A percentile compares a stretch with the other conserved stretches of the same genome.
Conservation (phyloP, 2,888 invertebrate genomes). For the Tupiocoris notatus region DNA sequence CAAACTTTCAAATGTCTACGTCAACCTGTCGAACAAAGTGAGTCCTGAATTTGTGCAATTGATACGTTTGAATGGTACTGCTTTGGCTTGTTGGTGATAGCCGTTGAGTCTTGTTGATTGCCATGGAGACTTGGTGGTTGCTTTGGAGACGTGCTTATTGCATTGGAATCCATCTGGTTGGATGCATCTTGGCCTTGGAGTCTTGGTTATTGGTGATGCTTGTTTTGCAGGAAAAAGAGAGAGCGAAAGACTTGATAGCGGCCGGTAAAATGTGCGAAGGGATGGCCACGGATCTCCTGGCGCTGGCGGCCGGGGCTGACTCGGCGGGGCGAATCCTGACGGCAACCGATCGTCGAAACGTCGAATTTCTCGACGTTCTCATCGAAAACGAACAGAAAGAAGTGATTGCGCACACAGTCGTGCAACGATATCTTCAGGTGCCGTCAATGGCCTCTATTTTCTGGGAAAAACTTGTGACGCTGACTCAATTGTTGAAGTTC, state of each 20-base stretch:
- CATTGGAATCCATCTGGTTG: too few species aligned
- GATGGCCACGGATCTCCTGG: constrained; percentile 95
- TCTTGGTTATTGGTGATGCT: too few species aligned
- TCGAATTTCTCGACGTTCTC: constrained; percentile 92
- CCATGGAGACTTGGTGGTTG: too few species aligned
- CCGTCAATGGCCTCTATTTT: too few species aligned
- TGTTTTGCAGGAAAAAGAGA: constrained; percentile 86
- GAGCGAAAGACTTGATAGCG: constrained; percentile 92
- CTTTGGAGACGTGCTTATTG: too few species aligned
- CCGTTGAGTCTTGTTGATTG: too few species aligned
- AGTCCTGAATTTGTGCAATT: too few species aligned
- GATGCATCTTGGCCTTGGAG: too few species aligned
- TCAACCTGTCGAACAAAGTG: constrained; percentile 81
- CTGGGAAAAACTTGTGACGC: too few species aligned
- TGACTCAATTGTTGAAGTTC: not conserved
- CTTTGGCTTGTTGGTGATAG: too few species aligned
- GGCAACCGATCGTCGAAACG: constrained; percentile 89
- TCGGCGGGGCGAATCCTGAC: constrained; percentile 93
- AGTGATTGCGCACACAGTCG: constrained; percentile 94
- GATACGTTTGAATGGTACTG: too few species aligned
- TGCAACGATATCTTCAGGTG: constrained; percentile 93
- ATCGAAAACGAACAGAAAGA: constrained; percentile 99
- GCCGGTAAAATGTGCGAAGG: constrained; percentile 95
- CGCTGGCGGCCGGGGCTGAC: constrained; percentile 89
- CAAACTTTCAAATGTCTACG: constrained; percentile 90